Evolutionary conservation across 2,797 vertebrate species (phyloP).

Genomic region (Acipenser ruthenus): DNA sequence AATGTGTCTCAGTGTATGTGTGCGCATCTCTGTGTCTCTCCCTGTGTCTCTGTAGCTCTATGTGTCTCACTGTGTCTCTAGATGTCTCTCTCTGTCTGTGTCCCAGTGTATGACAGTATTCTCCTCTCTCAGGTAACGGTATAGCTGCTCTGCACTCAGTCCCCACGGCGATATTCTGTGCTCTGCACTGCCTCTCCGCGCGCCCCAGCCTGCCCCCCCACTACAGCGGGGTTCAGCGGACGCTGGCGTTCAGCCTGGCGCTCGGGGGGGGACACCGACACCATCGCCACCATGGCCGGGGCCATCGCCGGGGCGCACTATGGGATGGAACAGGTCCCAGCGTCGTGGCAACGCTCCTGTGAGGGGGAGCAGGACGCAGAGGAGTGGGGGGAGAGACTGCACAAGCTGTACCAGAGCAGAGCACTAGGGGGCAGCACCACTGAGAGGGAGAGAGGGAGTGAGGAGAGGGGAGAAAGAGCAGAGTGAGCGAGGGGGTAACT

Average conservation of each 20-base stretch:
- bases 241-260: conserved; percentile 85
- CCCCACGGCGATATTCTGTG: conserved; percentile 94
- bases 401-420: conserved; percentile 66
- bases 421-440: conserved; percentile 29
- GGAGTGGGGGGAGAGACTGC: conserved; percentile 64
- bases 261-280: conserved; percentile 97
- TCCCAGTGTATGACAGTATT: too few species aligned
- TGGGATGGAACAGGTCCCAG: conserved; percentile 74
- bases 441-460: too few species aligned
- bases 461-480: too few species aligned
- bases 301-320: conserved; percentile 95
- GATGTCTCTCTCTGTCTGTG: too few species aligned
- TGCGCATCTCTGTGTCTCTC: too few species aligned
- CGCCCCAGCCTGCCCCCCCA: conserved; percentile 73
- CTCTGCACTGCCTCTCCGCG: conserved; percentile 82
- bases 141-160: conserved; percentile 89
- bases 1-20: background rate
- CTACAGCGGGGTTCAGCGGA: conserved; percentile 81
- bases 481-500: too few species aligned
- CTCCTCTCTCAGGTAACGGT: conserved; percentile 70
- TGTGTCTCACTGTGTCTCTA: too few species aligned
- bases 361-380: conserved; percentile 81
- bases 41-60: too few species aligned
- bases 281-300: conserved; percentile 96
- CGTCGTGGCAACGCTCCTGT: conserved; percentile 79